Evolutionary conservation across 1,140 invertebrate genomes (phyloP).

Genomic region (Drosophila subpulchrella): DNA sequence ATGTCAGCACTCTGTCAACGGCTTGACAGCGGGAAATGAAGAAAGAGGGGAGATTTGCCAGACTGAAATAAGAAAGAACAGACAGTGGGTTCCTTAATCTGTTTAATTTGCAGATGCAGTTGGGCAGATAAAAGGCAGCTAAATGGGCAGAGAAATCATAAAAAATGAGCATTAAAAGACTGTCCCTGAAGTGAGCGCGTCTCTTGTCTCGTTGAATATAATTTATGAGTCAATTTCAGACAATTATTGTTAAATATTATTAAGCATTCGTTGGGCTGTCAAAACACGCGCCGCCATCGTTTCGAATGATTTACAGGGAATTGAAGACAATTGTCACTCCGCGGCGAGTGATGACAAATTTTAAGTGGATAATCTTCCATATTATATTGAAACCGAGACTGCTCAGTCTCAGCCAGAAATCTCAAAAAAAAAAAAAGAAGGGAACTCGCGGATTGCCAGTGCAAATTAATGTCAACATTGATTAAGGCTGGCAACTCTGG

Average conservation of each 20-base stretch:
- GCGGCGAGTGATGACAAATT: conserved; percentile 57
- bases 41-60: background rate
- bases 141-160: conserved; percentile 22
- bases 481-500: conserved; percentile 58
- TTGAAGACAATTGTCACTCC: conserved; percentile 74
- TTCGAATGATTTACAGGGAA: conserved; percentile 76
- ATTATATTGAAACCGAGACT: conserved; percentile 54
- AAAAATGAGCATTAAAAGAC: conserved; percentile 53
- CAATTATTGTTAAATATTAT: conserved; percentile 84
- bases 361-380: conserved; percentile 77
- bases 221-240: conserved; percentile 84
- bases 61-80: conserved; percentile 20
- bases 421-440: conserved; percentile 46
- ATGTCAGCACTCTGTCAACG: conserved; percentile 69
- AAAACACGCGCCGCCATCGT: conserved; percentile 64
- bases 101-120: conserved; percentile 49
- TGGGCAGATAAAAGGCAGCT: conserved; percentile 23
- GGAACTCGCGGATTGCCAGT: conserved; percentile 47
- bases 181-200: conserved; percentile 44
- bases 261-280: conserved; percentile 80
- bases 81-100: conserved; percentile 34
- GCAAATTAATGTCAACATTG: conserved; percentile 82
- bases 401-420: conserved; percentile 24
- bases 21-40: conserved; percentile 20
- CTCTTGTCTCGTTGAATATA: conserved; percentile 62